Percentiles rank a stretch among this genome's conserved stretches.
Conservation (phyloP, 2,113 vertebrate genomes). For the Ammodytes marinus region DNA sequence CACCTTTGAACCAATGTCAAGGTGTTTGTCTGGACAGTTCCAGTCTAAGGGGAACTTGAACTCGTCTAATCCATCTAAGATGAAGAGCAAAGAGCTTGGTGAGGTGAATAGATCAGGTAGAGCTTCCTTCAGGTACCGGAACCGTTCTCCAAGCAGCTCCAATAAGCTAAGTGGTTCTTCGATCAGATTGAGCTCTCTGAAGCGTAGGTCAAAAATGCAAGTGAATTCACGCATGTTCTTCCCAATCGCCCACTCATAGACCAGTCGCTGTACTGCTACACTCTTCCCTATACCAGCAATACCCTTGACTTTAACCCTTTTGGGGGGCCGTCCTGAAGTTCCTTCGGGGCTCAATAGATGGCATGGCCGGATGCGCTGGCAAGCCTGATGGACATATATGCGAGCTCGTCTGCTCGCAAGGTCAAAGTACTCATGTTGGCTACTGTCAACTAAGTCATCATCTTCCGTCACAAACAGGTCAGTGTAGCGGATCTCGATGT, state of each 20-base stretch:
- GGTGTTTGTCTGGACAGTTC: constrained; percentile 49
- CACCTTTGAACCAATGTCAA: constrained; percentile 37
- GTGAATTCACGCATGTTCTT: constrained; percentile 74
- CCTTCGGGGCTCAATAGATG: constrained; percentile 60
- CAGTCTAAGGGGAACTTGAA: constrained; percentile 71
- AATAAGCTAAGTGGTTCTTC: constrained; percentile 62
- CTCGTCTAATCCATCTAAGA: constrained; percentile 81
- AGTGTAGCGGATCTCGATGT: constrained; percentile 81
- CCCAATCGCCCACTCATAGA: constrained; percentile 85
- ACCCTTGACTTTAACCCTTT: constrained; percentile 82
- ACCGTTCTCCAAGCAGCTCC: constrained; percentile 68
- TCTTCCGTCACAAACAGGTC: constrained; percentile 81
- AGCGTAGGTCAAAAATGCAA: constrained; percentile 77
- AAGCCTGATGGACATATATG: constrained; percentile 78
- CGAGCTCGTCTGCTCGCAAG: constrained; percentile 74
- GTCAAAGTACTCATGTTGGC: constrained; percentile 80
- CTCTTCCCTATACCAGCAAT: constrained; percentile 86
- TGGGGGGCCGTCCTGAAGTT: constrained; percentile 50
- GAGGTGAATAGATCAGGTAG: constrained; percentile 55
- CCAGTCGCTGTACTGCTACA: constrained; percentile 79
- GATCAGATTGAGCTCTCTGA: constrained; percentile 77
- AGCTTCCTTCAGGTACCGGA: constrained; percentile 64
- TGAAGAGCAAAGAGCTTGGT: constrained; percentile 68
- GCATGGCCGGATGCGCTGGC: constrained; percentile 65
- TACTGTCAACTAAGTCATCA: constrained; percentile 50